Evolutionary conservation across 2,797 vertebrate species (phyloP).

Genomic region (Eulemur mongoz): DNA sequence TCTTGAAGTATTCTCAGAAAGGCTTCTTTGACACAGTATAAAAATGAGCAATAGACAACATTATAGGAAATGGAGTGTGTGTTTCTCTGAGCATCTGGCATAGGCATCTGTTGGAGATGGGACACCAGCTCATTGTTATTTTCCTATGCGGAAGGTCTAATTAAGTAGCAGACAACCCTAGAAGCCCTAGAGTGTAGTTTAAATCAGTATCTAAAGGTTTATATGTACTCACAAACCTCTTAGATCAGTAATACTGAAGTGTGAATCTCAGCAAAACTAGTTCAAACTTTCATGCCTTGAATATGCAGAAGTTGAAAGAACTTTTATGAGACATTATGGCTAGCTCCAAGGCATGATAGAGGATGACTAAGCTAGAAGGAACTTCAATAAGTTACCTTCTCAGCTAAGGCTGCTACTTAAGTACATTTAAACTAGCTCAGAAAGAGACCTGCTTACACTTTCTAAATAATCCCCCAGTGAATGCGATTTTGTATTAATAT

Average conservation of each 20-base stretch:
- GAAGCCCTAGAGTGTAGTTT: slow-evolving; percentile 63
- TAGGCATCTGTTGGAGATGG: slow-evolving; percentile 68
- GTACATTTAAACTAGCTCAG: neutral
- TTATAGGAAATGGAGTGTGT: slow-evolving; percentile 58
- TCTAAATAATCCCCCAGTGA: neutral
- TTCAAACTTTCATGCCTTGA: slow-evolving; percentile 45
- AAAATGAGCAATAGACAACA: slow-evolving; percentile 62
- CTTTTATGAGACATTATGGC: neutral
- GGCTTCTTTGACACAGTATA: slow-evolving; percentile 13
- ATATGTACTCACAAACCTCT: slow-evolving; percentile 56
- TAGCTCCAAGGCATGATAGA: neutral
- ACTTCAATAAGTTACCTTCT: neutral
- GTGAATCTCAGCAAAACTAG: slow-evolving; percentile 70
- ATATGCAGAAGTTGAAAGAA: slow-evolving; percentile 29
- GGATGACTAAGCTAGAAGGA: neutral
- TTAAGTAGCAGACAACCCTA: slow-evolving; percentile 67
- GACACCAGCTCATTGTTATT: slow-evolving; percentile 60
- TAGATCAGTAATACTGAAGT: slow-evolving; percentile 67
- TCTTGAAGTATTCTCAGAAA: slow-evolving; percentile 42
- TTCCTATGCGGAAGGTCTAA: slow-evolving; percentile 68
- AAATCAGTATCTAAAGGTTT: slow-evolving; percentile 65
- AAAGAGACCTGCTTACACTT: neutral
- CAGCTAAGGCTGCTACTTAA: neutral
- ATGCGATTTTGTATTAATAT: neutral
- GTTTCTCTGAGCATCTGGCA: slow-evolving; percentile 68